Conservation (phyloP, 1,140 invertebrate species). For the Dryas iulia region DNA sequence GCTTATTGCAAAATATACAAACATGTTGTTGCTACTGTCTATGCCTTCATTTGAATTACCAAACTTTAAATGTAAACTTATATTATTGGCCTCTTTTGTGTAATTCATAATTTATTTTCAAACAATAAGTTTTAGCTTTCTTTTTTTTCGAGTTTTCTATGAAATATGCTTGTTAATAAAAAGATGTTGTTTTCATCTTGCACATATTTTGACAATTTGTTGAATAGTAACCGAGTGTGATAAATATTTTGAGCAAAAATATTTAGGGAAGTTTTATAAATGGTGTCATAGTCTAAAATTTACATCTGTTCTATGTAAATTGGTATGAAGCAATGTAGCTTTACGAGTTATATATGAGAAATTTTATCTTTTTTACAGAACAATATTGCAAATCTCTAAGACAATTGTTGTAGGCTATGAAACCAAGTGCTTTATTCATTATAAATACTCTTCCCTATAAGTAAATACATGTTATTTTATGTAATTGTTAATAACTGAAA, state of each 20-base stretch:
- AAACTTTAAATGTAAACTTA: not conserved
- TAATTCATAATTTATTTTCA: not conserved
- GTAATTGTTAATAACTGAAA: not conserved
- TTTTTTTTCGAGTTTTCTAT: not conserved
- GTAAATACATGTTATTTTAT: constrained; percentile 2
- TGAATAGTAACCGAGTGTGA: not conserved
- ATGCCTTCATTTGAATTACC: not conserved
- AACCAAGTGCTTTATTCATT: constrained; percentile 6
- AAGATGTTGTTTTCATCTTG: not conserved
- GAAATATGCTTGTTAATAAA: not conserved
- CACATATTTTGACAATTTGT: not conserved
- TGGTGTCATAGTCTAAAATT: constrained; percentile 3
- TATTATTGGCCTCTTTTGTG: not conserved
- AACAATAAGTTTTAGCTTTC: not conserved
- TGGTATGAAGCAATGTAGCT: not conserved
- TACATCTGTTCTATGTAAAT: not conserved
- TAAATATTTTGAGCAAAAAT: constrained; percentile 1
- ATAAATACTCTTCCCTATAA: not conserved
- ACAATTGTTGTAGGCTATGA: constrained; percentile 5
- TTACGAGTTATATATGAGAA: not conserved
- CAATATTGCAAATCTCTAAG: not conserved
- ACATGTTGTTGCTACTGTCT: not conserved
- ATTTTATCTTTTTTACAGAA: constrained; percentile 2
- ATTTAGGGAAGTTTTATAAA: constrained; percentile 1
- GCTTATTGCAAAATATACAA: constrained; percentile 1